Evolutionary conservation across 1,140 invertebrate genomes (phyloP), one percentile per base, ranked within the genome.

Genomic region (Gryllus bimaculatus): DNA sequence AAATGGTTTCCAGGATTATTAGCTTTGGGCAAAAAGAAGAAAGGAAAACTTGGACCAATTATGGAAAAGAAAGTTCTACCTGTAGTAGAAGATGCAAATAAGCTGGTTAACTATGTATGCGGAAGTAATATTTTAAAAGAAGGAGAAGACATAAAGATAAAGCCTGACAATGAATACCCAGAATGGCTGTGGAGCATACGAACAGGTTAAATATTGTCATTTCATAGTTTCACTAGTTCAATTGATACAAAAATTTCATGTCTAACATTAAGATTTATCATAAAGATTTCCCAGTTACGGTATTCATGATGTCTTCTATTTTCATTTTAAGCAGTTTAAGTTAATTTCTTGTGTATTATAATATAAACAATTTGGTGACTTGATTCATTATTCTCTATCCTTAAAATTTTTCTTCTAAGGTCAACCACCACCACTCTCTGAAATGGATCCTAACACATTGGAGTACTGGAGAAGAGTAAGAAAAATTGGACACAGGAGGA

Each of bases 121-220:
- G 96, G 96, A 8, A 92, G 91, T 78, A 96, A 97, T 85, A 91
- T 95, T 78, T 88, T 89, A 49, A 90, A 92, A 84, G 87, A 89
- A 83, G 91, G 92, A 10, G 89, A 96, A 86, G 95, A 97, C 85
- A 85, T 97, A 20, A 89, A 95, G 88, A 80, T 98, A 13, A 94
- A 93, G 85, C 89, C 92, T 6, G 94, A 98, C 84, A 89, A 88
- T 78, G 96, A 97, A 84, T 98, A 98, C 86, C 96, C 96, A 0
- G 95, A 95, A 26, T 98, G 96, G 96, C 85, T 98, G 21, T 98
- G 96, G 96, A 88, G 82, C 0, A 83, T 98, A 15, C 87, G 90
- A 79, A 90, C 88, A 47, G 87, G 88, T 82, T 81, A 81, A 80
- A 77, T 66, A 12, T 73, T 21, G 48, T 2, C 66, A 74, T 20